Evolutionary conservation across 2,113 vertebrate genomes (phyloP).

Genomic region (Fulica atra): DNA sequence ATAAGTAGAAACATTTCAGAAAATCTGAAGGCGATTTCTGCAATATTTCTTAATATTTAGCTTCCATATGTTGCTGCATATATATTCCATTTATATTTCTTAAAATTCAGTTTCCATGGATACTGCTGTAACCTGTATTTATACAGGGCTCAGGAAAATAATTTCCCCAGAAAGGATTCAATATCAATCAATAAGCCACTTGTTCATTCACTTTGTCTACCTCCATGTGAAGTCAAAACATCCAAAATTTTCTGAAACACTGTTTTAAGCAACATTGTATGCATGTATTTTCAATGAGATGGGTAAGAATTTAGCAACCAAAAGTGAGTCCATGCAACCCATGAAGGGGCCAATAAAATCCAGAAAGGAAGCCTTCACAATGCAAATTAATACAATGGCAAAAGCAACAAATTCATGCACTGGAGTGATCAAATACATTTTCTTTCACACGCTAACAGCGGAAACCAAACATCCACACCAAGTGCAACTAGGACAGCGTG

Average conservation of each 20-base stretch:
- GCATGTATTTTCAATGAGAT: neutral
- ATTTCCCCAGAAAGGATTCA: neutral
- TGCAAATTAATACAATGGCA: neutral
- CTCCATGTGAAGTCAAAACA: neutral
- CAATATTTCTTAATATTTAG: neutral
- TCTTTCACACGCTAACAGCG: neutral
- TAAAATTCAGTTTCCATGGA: neutral
- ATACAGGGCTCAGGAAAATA: neutral
- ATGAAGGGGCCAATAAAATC: neutral
- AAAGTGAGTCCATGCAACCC: neutral
- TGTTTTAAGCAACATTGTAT: neutral
- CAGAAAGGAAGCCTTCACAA: neutral
- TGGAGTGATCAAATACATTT: neutral
- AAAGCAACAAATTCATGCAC: neutral
- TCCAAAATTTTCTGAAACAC: too few relatives aligned
- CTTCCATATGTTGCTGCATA: too few relatives aligned
- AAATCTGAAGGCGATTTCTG: neutral
- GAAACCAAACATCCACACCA: neutral
- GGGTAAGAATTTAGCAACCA: neutral
- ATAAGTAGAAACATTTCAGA: neutral
- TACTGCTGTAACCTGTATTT: neutral
- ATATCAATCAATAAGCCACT: neutral
- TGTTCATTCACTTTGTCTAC: neutral
- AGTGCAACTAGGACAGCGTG: accelerated
- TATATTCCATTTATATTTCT: too few relatives aligned